Evolutionary conservation across 2,113 vertebrate species (phyloP), one percentile per base, ranked within the genome.

Genomic region (Rhadina sibilatrix): DNA sequence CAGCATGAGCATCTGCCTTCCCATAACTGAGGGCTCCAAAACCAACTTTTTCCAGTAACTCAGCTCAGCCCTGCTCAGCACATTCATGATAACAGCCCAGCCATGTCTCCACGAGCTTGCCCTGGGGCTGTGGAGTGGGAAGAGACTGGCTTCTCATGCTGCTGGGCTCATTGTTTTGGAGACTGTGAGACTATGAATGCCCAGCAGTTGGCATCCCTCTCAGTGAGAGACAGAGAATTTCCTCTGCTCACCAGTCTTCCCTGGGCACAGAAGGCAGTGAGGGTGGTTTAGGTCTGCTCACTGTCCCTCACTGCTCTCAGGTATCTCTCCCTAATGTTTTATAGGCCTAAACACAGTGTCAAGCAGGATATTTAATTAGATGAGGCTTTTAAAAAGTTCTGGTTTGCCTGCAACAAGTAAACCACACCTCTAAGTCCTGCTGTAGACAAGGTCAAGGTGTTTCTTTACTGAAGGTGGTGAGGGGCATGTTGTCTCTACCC

Each of bases 31-130:
- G 52, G 35, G 23, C 30, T 91, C 44, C 46, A 24, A 38, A 57
- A 54, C 0, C 1, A 2, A 5, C 69, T 89, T 87, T 83, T 37
- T 54, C 31, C 6, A 6, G 52, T 80, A 54, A 65, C n/a, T 69
- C 35, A 46, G 21, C 54, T 91, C 44, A 33, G 69, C 46, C 24
- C 17, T 60, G 37, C 74, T 87, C 60, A 2, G 2, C 42, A 10
- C 3, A 0, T 61, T 77, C 4, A 3, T 42, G 40, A 1, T 68
- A 20, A 83, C 37, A 84, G 47, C 28, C 47, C 46, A 54, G 38
- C n/a, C 3, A 1, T 37, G 15, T 53, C 68, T 86, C 38, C 3
- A 2, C 0, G 16, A 64, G n/a, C 38, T 60, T 61, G 13, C n/a
- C 6, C 14, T 38, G 16, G 21, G 61, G 37, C 64, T 92, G 28